These are phyloP conservation scores for Leucoma salicis DNA, from an alignment of 2,888 invertebrate species.

Conservation along the genomic window DNA sequence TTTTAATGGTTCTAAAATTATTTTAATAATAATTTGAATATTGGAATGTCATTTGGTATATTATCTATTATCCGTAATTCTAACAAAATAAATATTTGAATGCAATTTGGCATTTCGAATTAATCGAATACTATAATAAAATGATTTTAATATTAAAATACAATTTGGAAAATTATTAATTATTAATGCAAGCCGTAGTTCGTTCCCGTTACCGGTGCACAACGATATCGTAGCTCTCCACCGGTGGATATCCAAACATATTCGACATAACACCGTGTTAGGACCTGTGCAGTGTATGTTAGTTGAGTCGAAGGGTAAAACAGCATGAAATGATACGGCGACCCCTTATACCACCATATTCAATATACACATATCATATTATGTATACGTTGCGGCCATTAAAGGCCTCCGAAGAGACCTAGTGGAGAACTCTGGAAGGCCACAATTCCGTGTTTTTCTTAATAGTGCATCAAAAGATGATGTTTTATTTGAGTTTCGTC, in stretches of 20 bases:
- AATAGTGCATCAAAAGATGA: slow-evolving; percentile 40
- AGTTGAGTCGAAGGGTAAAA: slow-evolving; percentile 73
- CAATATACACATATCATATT: slow-evolving; percentile 65
- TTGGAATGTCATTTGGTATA: no score
- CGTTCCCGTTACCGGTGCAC: background rate
- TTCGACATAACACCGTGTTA: slow-evolving; percentile 57
- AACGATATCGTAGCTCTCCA: slow-evolving; percentile 2
- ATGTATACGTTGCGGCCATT: slow-evolving; percentile 59
- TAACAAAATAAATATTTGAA: no score
- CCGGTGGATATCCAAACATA: slow-evolving; percentile 22
- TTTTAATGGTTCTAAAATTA: no score
- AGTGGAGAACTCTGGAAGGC: slow-evolving; percentile 83
- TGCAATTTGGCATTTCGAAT: no score
- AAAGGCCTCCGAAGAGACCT: slow-evolving; percentile 46
- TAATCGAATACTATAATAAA: no score
- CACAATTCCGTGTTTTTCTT: slow-evolving; percentile 54
- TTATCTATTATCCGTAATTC: no score
- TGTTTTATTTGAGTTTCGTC: slow-evolving; percentile 42
- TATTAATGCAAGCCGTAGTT: no score
- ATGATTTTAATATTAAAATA: no score
- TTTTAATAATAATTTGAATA: no score
- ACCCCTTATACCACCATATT: slow-evolving; percentile 76
- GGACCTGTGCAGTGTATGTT: slow-evolving; percentile 78
- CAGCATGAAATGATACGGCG: slow-evolving; percentile 76
- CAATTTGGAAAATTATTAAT: no score